Conservation (phyloP, 2,113 vertebrate species). For the Pteruthius melanotis region DNA sequence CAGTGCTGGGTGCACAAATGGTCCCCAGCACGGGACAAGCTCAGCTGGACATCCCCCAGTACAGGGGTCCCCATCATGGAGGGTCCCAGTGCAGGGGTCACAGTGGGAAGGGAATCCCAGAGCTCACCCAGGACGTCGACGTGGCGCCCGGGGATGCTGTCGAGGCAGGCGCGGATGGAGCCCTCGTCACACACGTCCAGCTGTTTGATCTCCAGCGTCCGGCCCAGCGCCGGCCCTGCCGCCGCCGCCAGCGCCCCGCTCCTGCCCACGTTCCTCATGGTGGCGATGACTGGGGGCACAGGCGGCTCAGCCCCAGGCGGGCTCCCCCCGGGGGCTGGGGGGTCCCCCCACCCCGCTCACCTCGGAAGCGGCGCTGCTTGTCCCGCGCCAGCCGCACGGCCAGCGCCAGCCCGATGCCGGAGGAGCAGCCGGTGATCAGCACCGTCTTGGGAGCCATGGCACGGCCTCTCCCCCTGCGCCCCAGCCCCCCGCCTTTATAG, state of each 20-base stretch:
- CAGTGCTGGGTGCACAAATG: neutral
- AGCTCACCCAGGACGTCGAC: conserved; percentile 51
- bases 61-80: fast-evolving
- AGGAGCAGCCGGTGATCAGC: conserved; percentile 79
- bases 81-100: fast-evolving
- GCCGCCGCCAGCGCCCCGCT: conserved; percentile 63
- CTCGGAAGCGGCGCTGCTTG: conserved; percentile 75
- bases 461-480: neutral
- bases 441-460: conserved; percentile 74
- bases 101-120: fast-evolving
- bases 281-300: conserved; percentile 69
- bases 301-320: neutral
- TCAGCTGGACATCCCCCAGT: no score
- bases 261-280: conserved; percentile 72
- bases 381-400: conserved; percentile 75
- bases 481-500: neutral
- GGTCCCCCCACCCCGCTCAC: conserved; percentile 13
- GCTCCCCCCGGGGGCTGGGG: neutral
- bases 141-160: conserved; percentile 68
- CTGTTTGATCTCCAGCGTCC: conserved; percentile 73
- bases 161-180: conserved; percentile 75
- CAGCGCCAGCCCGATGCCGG: conserved; percentile 73
- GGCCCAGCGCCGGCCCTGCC: conserved; percentile 62
- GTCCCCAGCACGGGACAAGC: neutral
- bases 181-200: conserved; percentile 72